Conservation (phyloP, 2,888 invertebrate species). For the Lymantria dispar region DNA sequence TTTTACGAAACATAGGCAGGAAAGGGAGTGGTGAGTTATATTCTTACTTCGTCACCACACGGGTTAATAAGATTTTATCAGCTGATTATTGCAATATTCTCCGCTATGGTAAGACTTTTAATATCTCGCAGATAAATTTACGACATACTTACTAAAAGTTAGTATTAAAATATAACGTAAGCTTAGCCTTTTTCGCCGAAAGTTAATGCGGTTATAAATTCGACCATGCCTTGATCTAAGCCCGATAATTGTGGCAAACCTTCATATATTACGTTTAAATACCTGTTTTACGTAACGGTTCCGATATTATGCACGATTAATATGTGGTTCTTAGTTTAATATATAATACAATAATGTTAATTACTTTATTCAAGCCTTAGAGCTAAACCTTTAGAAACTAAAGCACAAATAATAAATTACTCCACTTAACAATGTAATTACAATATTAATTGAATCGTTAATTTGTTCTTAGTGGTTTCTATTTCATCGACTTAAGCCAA, state of each 20-base stretch:
- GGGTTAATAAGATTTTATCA: conserved; percentile 13
- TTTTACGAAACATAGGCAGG: too few relatives aligned
- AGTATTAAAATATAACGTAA: conserved; percentile 33
- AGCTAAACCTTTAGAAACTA: background rate
- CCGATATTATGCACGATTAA: conserved; percentile 20
- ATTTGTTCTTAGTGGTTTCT: background rate
- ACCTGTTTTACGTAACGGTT: conserved; percentile 23
- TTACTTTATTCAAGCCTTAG: background rate
- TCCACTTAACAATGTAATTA: too few relatives aligned
- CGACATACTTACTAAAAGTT: conserved; percentile 24
- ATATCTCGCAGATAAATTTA: conserved; percentile 35
- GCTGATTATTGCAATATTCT: conserved; percentile 17
- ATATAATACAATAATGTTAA: too few relatives aligned
- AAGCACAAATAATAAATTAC: too few relatives aligned
- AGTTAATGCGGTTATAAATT: conserved; percentile 59
- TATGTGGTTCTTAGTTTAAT: background rate
- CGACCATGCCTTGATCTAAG: conserved; percentile 47
- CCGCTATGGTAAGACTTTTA: conserved; percentile 29
- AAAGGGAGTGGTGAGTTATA: too few relatives aligned
- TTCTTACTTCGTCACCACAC: too few relatives aligned
- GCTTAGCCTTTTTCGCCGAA: conserved; percentile 45
- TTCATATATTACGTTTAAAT: conserved; percentile 48
- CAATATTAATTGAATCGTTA: too few relatives aligned
- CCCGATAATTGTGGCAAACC: conserved; percentile 53
- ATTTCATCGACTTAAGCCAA: background rate